Conservation (phyloP, 2,888 invertebrate species). For the Hecatera dysodea region DNA sequence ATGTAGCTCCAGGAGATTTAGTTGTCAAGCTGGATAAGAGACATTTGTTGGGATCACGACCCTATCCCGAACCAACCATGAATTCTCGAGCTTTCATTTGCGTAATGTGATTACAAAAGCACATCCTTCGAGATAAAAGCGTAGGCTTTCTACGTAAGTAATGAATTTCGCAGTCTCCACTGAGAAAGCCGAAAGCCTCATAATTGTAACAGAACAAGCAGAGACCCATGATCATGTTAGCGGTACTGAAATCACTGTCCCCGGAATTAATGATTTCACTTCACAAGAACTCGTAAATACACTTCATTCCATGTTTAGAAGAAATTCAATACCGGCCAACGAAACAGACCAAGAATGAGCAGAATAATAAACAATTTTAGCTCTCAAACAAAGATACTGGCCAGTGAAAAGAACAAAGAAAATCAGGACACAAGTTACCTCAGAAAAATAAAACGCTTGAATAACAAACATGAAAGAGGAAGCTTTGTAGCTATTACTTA, state of each 20-base stretch:
- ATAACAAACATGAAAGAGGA: conserved; percentile 46
- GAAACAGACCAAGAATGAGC: conserved; percentile 8
- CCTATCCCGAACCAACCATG: conserved; percentile 86
- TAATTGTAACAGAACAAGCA: conserved; percentile 77
- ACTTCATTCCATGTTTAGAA: conserved; percentile 10
- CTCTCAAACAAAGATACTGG: conserved; percentile 11
- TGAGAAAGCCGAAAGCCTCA: conserved; percentile 78
- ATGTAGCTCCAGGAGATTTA: conserved; percentile 76
- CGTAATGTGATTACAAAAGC: conserved; percentile 91
- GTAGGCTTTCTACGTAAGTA: conserved; percentile 87
- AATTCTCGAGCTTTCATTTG: conserved; percentile 88
- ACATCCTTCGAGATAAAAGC: conserved; percentile 89
- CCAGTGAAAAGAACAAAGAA: conserved; percentile 44
- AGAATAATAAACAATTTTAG: conserved; percentile 30
- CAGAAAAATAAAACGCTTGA: conserved; percentile 47
- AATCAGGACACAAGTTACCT: conserved; percentile 28
- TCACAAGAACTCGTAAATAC: conserved; percentile 17
- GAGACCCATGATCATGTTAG: conserved; percentile 63
- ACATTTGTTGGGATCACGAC: conserved; percentile 88
- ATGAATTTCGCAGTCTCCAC: conserved; percentile 86
- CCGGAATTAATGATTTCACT: conserved; percentile 42
- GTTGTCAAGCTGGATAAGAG: conserved; percentile 81
- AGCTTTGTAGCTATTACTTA: conserved; percentile 61
- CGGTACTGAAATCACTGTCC: conserved; percentile 42
- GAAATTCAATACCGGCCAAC: conserved; percentile 12